Conservation (phyloP, 2,113 vertebrate genomes). For the Sprattus sprattus region DNA sequence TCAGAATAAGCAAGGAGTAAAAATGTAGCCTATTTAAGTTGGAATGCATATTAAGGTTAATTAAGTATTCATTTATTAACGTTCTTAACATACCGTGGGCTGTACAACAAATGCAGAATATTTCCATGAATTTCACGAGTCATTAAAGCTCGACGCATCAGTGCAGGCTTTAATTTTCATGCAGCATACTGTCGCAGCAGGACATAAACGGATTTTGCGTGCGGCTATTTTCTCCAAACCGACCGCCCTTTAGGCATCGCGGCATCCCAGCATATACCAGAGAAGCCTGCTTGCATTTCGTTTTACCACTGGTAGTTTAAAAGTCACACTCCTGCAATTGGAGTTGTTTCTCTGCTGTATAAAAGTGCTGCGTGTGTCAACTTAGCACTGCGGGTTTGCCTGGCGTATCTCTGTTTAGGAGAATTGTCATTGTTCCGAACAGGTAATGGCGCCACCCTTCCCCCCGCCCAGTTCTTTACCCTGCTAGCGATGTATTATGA, state of each 20-base stretch:
- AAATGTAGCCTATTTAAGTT: too few species aligned
- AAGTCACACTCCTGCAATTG: background rate
- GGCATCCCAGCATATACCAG: background rate
- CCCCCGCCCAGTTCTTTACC: conserved; percentile 20
- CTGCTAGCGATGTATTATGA: conserved; percentile 28
- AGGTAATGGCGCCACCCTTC: conserved; percentile 52
- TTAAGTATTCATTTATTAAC: background rate
- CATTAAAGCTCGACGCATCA: background rate
- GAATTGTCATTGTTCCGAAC: conserved; percentile 39
- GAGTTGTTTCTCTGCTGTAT: background rate
- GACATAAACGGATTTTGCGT: conserved; percentile 1
- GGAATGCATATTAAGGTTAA: background rate
- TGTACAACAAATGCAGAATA: background rate
- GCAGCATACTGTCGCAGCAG: conserved; percentile 13
- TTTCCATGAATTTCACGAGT: conserved; percentile 15
- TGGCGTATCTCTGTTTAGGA: background rate
- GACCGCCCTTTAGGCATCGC: conserved; percentile 5
- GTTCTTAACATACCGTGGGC: background rate
- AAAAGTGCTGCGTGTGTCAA: background rate
- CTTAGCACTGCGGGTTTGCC: background rate
- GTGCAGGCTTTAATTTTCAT: conserved; percentile 8
- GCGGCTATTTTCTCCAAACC: background rate
- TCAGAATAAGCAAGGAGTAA: too few species aligned
- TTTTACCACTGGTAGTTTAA: background rate
- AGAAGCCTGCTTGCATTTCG: background rate